A percentile compares a stretch with the other conserved stretches of the same genome.
Conservation (phyloP, 2,113 vertebrate genomes). For the Psephotus haematonotus region DNA sequence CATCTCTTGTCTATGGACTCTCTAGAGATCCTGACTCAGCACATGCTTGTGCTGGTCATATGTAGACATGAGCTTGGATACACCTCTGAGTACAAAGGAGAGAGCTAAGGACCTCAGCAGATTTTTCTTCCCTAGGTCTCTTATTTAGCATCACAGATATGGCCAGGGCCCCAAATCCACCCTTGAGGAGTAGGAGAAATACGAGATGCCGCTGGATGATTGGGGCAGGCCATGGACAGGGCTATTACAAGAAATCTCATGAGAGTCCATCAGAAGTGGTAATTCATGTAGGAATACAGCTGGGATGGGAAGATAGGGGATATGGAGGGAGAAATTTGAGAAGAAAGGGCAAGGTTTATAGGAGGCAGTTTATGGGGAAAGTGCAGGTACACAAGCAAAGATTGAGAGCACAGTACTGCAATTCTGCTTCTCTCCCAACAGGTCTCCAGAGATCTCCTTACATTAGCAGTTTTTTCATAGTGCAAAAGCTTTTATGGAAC, state of each 20-base stretch:
- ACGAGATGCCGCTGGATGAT: background rate
- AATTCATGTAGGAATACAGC: background rate
- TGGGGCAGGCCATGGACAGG: background rate
- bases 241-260: background rate
- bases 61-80: background rate
- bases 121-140: background rate
- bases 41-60: background rate
- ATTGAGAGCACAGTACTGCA: background rate
- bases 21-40: background rate
- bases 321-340: background rate
- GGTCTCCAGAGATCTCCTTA: background rate
- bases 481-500: background rate
- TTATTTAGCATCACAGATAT: background rate
- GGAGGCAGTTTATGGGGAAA: background rate
- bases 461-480: background rate
- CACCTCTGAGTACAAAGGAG: background rate
- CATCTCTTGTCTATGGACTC: background rate
- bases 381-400: background rate
- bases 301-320: background rate
- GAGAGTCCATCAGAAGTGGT: background rate
- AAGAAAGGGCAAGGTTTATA: background rate
- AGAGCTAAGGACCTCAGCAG: background rate
- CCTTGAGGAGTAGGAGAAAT: background rate
- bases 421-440: background rate
- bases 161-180: background rate